Evolutionary conservation across 2,888 invertebrate species (phyloP), one percentile per base, ranked within the genome.

Genomic region (Euplagia quadripunctaria): DNA sequence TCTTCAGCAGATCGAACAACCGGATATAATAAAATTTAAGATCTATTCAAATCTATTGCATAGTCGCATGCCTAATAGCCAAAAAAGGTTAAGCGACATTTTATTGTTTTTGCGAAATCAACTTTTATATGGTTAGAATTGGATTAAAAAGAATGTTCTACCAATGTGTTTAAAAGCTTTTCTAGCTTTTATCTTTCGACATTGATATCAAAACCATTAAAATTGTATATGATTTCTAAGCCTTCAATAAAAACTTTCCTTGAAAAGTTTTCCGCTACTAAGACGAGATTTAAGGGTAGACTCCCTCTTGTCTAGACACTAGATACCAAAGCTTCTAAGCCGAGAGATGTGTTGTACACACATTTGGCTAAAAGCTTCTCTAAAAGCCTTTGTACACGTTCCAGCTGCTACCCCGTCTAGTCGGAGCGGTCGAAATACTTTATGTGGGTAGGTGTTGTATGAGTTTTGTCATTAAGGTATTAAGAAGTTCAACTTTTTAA

Each of bases 301-400:
- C 20, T 52, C 68, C 69, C 69, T 51, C 65, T 64, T n/a, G 70
- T 72, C 72, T 75, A 75, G 72, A 75, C 72, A 43, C 65, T 43
- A 72, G 61, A 61, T 52, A 52, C 16, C 8, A 20, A 66, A 51
- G 65, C 55, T 51, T 63, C 68, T 16, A 64, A 67, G 58, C 65
- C 51, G 65, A 61, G 58, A 58, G 71, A 20, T 42, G 52, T 68
- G 49, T 55, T 55, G 55, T 31, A 68, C 49, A 52, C 82, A 74
- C 78, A 84, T 82, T 82, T 73, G 46, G 74, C 72, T 82, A 77
- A 85, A 75, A 84, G 79, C 79, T 68, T 58, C 17, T 49, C 46
- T 69, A 46, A 69, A 61, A 49, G 61, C 61, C 20, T 17, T 8
- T 58, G 31, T 43, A 68, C 68, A 67, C 49, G 51, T 16, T 41